These are phyloP conservation scores for Zootermopsis nevadensis DNA, from an alignment of 2,888 invertebrate species.

Conservation along the genomic window DNA sequence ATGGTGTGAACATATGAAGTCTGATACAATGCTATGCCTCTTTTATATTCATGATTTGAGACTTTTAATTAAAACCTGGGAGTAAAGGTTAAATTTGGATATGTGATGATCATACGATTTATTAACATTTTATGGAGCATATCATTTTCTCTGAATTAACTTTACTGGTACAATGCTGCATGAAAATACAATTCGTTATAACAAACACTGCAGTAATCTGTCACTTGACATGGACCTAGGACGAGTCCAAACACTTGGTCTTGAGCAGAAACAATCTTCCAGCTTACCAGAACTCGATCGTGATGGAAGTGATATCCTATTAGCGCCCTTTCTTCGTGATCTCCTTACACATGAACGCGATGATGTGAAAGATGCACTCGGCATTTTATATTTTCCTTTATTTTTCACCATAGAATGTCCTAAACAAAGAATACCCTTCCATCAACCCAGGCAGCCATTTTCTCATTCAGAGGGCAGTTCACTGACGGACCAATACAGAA, in stretches of 20 bases:
- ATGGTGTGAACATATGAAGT: too few species aligned
- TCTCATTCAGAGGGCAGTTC: conserved; percentile 70
- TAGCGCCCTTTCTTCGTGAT: conserved; percentile 91
- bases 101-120: too few species aligned
- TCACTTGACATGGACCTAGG: conserved; percentile 50
- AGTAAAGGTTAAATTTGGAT: too few species aligned
- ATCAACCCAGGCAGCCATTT: conserved; percentile 84
- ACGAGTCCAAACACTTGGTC: conserved; percentile 51
- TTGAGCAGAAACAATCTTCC: conserved; percentile 56
- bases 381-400: conserved; percentile 73
- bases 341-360: conserved; percentile 92
- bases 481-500: conserved; percentile 56
- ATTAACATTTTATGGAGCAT: too few species aligned
- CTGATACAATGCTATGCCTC: too few species aligned
- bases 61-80: too few species aligned
- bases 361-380: conserved; percentile 94
- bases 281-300: conserved; percentile 84
- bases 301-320: conserved; percentile 85
- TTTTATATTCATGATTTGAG: too few species aligned
- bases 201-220: conserved; percentile 44
- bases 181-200: background rate
- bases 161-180: too few species aligned
- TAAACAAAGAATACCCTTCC: conserved; percentile 87
- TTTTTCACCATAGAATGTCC: conserved; percentile 59
- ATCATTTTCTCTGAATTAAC: too few species aligned